These are phyloP conservation scores for Bembecia ichneumoniformis DNA, from an alignment of 2,888 invertebrate species.

Conservation along the genomic window DNA sequence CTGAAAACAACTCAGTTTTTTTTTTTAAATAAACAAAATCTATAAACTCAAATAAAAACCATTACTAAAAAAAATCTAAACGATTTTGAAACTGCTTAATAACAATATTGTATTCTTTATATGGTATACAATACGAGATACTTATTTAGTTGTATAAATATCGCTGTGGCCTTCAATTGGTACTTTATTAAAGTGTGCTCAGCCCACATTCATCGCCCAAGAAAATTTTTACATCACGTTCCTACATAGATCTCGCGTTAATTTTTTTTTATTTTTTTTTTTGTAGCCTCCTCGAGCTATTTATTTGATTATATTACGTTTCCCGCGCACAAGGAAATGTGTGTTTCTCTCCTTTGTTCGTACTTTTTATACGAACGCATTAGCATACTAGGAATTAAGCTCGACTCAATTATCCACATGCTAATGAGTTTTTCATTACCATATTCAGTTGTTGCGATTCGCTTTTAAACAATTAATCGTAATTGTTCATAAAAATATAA, in stretches of 20 bases:
- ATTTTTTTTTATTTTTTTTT: no score
- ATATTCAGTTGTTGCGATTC: not conserved
- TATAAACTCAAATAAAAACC: no score
- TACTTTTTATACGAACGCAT: slow-evolving; percentile 25
- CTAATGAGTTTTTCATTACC: slow-evolving; percentile 20
- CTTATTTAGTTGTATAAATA: slow-evolving; percentile 12
- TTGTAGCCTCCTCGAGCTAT: not conserved
- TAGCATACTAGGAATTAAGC: slow-evolving; percentile 29
- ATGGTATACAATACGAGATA: slow-evolving; percentile 11
- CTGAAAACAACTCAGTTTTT: no score
- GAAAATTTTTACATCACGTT: slow-evolving; percentile 34
- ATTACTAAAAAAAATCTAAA: no score
- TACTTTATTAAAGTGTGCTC: slow-evolving; percentile 28
- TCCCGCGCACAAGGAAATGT: slow-evolving; percentile 51
- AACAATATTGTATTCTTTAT: slow-evolving; percentile 16
- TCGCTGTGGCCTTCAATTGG: slow-evolving; percentile 35
- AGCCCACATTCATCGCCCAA: slow-evolving; percentile 34
- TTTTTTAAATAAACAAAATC: no score
- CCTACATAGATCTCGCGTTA: slow-evolving; percentile 17
- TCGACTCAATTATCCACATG: slow-evolving; percentile 24
- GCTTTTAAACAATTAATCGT: not conserved
- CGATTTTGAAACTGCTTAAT: not conserved
- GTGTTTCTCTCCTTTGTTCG: slow-evolving; percentile 26
- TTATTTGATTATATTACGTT: slow-evolving; percentile 28
- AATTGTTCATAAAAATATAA: not conserved